Evolutionary conservation across 2,113 vertebrate genomes (phyloP), one percentile per base, ranked within the genome.

Genomic region (Ctenodactylus gundi): DNA sequence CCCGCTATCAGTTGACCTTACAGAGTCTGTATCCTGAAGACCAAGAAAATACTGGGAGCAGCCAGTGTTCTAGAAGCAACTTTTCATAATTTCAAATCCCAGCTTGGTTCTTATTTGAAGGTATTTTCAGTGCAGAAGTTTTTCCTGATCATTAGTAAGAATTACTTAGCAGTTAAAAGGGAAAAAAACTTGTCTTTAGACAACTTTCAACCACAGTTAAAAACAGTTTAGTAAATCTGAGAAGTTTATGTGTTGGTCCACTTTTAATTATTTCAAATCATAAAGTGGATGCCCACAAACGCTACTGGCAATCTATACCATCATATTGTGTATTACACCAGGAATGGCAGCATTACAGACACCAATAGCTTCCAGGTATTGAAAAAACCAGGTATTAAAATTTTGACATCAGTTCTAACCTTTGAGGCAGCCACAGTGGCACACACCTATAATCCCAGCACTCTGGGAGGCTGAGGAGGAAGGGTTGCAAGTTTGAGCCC

Each of bases 121-220:
- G 58, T 44, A 60, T 62, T 89, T 86, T 93, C 78, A 90, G 31
- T 70, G 23, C 31, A 70, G 92, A 70, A 2, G 11, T 7, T 68
- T 78, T 85, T 91, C 21, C 44, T 70, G 49, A 21, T 6, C 31
- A 49, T 83, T 73, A 85, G 41, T 55, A 67, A 53, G n/a, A 60
- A 89, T 62, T 39, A 6, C 14, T 78, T 83, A 72, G 49, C n/a
- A 94, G 49, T 89, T n/a, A 89, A 93, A 86, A 95, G 11, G 27
- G 27, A 93, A 96, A 70, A 87, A 81, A 44, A 62, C n/a, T 55
- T 70, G 81, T 73, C 25, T 93, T 93, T n/a, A 78, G 8, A 34
- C 20, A 73, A 53, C 7, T 87, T 73, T 20, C n/a, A 70, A 82
- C 13, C 68, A 85, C 31, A 44, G 34, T 85, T 73, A n/a, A 65